Evolutionary conservation across 2,113 vertebrate species (phyloP).

Genomic region (Trematomus loennbergii): DNA sequence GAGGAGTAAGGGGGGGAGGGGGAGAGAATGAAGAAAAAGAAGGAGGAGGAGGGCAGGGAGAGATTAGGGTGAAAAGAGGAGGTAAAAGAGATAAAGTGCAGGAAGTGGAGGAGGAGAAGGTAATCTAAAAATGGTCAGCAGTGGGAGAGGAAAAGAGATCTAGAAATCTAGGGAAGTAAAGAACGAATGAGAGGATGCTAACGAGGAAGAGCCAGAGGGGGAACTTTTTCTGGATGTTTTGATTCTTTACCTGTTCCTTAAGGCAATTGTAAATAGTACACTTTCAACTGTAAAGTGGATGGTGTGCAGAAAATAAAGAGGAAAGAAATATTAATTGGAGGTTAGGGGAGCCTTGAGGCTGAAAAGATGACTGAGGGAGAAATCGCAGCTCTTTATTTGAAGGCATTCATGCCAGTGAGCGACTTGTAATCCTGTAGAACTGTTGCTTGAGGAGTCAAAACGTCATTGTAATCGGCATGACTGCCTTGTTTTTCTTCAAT

Average conservation of each 20-base stretch:
- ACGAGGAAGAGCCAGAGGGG: constrained; percentile 18
- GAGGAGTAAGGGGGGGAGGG: constrained; percentile 5
- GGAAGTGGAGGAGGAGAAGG: constrained; percentile 6
- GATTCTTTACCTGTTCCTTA: constrained; percentile 17
- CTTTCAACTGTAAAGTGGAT: constrained; percentile 17
- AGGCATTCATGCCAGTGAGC: neutral
- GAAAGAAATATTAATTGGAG: neutral
- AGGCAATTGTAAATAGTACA: constrained; percentile 27
- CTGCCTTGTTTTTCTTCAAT: neutral
- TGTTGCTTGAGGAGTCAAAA: constrained; percentile 8
- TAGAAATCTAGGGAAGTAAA: neutral
- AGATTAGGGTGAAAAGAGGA: constrained; percentile 16
- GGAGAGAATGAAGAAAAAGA: neutral
- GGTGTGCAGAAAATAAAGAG: constrained; percentile 23
- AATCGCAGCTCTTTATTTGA: neutral
- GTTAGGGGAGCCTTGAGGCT: neutral
- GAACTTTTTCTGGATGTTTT: constrained; percentile 5
- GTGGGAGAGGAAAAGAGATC: neutral
- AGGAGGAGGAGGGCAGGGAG: neutral
- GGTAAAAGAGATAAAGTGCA: neutral
- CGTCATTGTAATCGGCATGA: neutral
- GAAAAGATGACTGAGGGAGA: neutral
- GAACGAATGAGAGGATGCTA: neutral
- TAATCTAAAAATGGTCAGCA: constrained; percentile 7
- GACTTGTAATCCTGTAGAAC: constrained; percentile 3